A percentile compares a stretch with the other conserved stretches of the same genome.
Evolutionary conservation across 2,113 vertebrate genomes (phyloP).

Genomic region (human (Homo sapiens)): GRCh38 chr16:88424001-88424500

Average conservation of each 20-base stretch:
- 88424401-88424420: not conserved
- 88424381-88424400: not conserved
- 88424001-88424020: not conserved
- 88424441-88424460: not conserved
- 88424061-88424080: not conserved
- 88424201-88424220: not conserved
- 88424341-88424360: not conserved
- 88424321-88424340: not conserved
- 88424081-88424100: too few relatives aligned
- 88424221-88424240: not conserved
- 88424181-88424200: not conserved
- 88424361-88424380: not conserved
- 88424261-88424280: too few relatives aligned
- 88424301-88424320: too few relatives aligned
- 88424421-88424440: accelerated
- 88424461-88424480: not conserved
- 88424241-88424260: not conserved
- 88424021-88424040: not conserved
- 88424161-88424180: not conserved
- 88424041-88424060: not conserved
- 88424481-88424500: not conserved
- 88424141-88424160: not conserved
- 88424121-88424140: not conserved
- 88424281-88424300: too few relatives aligned
- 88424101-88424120: too few relatives aligned